Conservation (phyloP, 2,113 vertebrate genomes). For the Pyxicephalus adspersus region DNA sequence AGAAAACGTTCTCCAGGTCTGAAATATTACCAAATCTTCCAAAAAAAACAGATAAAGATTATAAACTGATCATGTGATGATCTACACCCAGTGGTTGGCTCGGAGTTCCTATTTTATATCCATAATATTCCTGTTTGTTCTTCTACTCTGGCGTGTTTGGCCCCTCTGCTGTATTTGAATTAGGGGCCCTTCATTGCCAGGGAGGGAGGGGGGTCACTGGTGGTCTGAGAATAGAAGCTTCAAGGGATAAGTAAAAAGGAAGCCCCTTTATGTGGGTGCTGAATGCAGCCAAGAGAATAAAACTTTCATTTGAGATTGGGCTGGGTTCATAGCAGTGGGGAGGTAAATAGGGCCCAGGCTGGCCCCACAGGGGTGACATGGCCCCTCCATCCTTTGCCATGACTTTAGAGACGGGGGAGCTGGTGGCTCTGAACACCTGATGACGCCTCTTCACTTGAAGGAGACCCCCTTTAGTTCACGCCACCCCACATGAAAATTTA, state of each 20-base stretch:
- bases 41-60: no score
- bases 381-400: slow-evolving; percentile 78
- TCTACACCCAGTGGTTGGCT: no score
- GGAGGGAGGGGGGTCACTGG: slow-evolving; percentile 66
- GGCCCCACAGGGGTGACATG: slow-evolving; percentile 73
- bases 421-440: no score
- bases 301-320: slow-evolving; percentile 86
- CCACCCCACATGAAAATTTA: no score
- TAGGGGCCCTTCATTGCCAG: slow-evolving; percentile 62
- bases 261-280: slow-evolving; percentile 81
- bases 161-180: no score
- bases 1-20: no score
- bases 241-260: slow-evolving; percentile 84
- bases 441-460: slow-evolving; percentile 88
- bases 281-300: slow-evolving; percentile 84
- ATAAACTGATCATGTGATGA: no score
- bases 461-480: no score
- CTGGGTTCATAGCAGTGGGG: slow-evolving; percentile 79
- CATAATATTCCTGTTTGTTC: no score
- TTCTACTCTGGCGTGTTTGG: no score
- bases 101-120: no score
- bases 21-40: no score
- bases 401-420: slow-evolving; percentile 83
- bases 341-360: slow-evolving; percentile 74
- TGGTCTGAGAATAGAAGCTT: slow-evolving; percentile 77